A percentile compares a stretch with the other conserved stretches of the same genome.
These are phyloP conservation scores for Leucoraja erinaceus DNA, from an alignment of 2,113 vertebrate genomes.

Conservation along the genomic window DNA sequence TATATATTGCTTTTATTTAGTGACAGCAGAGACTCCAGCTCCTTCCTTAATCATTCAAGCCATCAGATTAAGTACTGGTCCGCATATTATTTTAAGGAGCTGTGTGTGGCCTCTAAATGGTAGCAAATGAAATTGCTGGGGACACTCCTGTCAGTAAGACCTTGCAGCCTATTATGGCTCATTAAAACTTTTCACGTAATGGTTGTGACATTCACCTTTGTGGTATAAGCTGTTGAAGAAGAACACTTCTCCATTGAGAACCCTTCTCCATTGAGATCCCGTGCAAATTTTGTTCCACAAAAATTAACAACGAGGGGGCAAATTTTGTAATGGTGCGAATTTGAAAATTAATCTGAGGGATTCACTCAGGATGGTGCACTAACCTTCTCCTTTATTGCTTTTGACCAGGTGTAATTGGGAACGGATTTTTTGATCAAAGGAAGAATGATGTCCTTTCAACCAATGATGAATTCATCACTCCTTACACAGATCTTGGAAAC, in stretches of 20 bases:
- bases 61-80: no score
- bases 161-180: background rate
- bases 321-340: background rate
- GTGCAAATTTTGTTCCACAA: background rate
- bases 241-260: background rate
- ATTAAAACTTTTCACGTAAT: background rate
- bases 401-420: slow-evolving; percentile 63
- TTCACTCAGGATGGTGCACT: slow-evolving; percentile 40
- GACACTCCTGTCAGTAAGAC: background rate
- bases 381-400: slow-evolving; percentile 40
- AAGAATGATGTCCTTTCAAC: slow-evolving; percentile 52
- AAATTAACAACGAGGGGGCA: background rate
- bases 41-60: no score
- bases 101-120: no score
- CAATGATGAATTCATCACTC: slow-evolving; percentile 45
- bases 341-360: slow-evolving; percentile 42
- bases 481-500: slow-evolving; percentile 46
- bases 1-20: background rate
- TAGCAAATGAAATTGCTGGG: no score
- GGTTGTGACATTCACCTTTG: background rate
- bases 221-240: background rate
- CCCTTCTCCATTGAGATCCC: background rate
- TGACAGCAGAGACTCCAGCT: background rate
- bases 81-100: no score
- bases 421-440: slow-evolving; percentile 59